A percentile compares a stretch with the other conserved stretches of the same genome.
Conservation (phyloP, 1,140 invertebrate genomes). For the Argopecten irradians region DNA sequence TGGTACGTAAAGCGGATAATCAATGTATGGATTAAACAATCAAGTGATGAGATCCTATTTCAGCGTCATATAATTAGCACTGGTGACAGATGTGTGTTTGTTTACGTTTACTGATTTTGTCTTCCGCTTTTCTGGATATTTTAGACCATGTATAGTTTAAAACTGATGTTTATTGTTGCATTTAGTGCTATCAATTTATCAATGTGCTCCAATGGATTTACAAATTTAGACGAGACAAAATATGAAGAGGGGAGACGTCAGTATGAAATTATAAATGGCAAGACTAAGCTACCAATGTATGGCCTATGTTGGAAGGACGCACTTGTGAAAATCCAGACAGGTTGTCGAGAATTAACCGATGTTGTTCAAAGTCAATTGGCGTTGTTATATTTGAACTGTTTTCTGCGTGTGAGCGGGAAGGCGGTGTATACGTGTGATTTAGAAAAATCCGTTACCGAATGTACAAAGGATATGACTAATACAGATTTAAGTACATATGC, state of each 20-base stretch:
- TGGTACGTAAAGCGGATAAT: no score
- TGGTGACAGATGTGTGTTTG: no score
- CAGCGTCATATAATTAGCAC: no score
- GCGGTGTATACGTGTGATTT: slow-evolving; percentile 79
- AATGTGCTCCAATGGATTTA: not conserved
- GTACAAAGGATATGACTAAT: slow-evolving; percentile 80
- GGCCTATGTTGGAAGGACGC: slow-evolving; percentile 83
- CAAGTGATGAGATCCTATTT: no score
- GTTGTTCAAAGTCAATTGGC: slow-evolving; percentile 82
- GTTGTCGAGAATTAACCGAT: slow-evolving; percentile 82
- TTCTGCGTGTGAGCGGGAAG: slow-evolving; percentile 82
- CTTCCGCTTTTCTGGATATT: no score
- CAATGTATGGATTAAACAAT: no score
- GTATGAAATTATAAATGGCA: slow-evolving; percentile 63
- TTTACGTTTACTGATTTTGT: no score
- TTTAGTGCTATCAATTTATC: not conserved
- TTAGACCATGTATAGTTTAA: not conserved
- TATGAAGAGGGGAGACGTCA: slow-evolving; percentile 65
- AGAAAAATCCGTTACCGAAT: slow-evolving; percentile 75
- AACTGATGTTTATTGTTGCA: not conserved
- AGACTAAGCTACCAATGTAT: slow-evolving; percentile 78
- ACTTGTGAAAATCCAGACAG: slow-evolving; percentile 78
- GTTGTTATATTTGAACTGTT: slow-evolving; percentile 83
- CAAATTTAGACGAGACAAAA: slow-evolving; percentile 36
- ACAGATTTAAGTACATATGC: slow-evolving; percentile 81